Evolutionary conservation across 2,113 vertebrate genomes (phyloP).

Genomic region (Spea multiplicata): DNA sequence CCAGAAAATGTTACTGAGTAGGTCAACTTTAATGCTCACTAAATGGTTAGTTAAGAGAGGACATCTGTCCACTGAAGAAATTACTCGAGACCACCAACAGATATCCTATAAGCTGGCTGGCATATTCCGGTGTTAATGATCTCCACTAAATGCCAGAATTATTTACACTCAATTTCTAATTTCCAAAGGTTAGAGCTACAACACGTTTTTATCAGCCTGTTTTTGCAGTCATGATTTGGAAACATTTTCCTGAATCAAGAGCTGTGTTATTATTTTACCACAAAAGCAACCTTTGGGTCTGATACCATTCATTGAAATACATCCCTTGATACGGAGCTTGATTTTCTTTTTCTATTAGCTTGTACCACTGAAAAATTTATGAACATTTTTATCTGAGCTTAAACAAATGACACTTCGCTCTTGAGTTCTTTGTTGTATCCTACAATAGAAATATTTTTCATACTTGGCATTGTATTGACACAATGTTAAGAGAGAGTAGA

Average conservation of each 20-base stretch:
- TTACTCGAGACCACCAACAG: constrained; percentile 33
- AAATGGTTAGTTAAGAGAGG: constrained; percentile 38
- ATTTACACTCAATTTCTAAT: constrained; percentile 19
- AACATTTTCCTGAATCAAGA: neutral
- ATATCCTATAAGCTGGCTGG: constrained; percentile 26
- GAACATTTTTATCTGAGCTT: constrained; percentile 21
- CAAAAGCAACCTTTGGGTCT: neutral
- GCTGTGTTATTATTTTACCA: neutral
- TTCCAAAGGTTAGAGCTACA: neutral
- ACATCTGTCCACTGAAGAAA: constrained; percentile 39
- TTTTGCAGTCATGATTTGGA: neutral
- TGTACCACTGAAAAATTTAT: constrained; percentile 26
- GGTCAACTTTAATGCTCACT: constrained; percentile 27
- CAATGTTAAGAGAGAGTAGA: constrained; percentile 28
- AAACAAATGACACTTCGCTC: constrained; percentile 27
- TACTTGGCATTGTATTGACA: constrained; percentile 26
- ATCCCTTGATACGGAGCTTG: constrained; percentile 2
- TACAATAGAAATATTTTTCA: constrained; percentile 34
- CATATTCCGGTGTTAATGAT: constrained; percentile 17
- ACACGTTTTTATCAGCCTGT: neutral
- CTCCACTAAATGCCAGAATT: constrained; percentile 19
- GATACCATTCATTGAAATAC: neutral
- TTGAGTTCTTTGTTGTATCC: constrained; percentile 24
- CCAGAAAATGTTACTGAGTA: constrained; percentile 20
- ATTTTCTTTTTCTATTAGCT: constrained; percentile 20